A percentile compares a stretch with the other conserved stretches of the same genome.
Evolutionary conservation across 1,140 invertebrate species (phyloP).

Genomic region (Panagrolaimus sp.): DNA sequence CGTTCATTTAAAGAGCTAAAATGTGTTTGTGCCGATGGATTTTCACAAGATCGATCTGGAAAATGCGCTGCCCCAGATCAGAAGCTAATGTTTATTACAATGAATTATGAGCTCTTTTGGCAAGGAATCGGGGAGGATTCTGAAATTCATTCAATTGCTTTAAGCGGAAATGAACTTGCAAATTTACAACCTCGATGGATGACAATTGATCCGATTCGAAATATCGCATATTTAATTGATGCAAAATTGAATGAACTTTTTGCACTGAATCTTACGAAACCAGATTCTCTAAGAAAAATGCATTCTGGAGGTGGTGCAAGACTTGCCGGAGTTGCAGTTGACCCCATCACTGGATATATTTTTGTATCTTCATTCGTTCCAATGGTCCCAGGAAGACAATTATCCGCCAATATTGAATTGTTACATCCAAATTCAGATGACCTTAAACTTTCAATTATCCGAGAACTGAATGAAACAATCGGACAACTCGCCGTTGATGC

Average conservation of each 20-base stretch:
- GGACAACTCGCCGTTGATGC: conserved; percentile 9
- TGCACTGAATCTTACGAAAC: not conserved
- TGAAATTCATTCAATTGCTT: not conserved
- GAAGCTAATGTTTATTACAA: conserved; percentile 3
- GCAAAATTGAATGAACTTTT: conserved; percentile 5
- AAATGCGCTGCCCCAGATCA: conserved; percentile 15
- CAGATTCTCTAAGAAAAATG: not conserved
- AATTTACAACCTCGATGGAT: conserved; percentile 9
- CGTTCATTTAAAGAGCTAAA: conserved; percentile 22
- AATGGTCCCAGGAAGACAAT: conserved; percentile 6
- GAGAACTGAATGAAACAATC: conserved; percentile 17
- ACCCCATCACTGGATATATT: conserved; percentile 17
- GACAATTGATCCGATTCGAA: not conserved
- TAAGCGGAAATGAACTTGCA: not conserved
- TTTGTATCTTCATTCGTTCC: conserved; percentile 19
- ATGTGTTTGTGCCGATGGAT: conserved; percentile 27
- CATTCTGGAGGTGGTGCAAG: conserved; percentile 1
- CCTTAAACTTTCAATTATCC: conserved; percentile 8
- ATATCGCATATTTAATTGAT: not conserved
- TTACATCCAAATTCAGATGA: conserved; percentile 17
- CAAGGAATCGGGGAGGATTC: not conserved
- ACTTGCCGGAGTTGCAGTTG: conserved; percentile 21
- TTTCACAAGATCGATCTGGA: not conserved
- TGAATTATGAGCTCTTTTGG: not conserved
- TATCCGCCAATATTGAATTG: conserved; percentile 5